A percentile compares a stretch with the other conserved stretches of the same genome.
These are phyloP conservation scores for Endomychus coccineus DNA, from an alignment of 2,888 invertebrate genomes.

Conservation along the genomic window DNA sequence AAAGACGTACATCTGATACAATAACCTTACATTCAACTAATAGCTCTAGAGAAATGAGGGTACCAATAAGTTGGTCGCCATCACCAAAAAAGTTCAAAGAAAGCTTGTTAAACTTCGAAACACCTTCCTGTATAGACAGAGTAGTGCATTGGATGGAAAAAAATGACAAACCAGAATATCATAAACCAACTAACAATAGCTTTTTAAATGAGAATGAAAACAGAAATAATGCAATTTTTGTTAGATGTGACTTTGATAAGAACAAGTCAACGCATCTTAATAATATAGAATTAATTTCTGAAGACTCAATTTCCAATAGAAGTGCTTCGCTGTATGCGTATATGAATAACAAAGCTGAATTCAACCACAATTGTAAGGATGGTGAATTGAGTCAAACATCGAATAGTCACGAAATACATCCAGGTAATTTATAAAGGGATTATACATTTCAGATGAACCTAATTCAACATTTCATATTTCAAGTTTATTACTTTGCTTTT, in stretches of 20 bases:
- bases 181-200: too few species aligned
- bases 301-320: conserved; percentile 6
- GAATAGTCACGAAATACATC: too few species aligned
- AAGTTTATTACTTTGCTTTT: too few species aligned
- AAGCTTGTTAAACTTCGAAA: conserved; percentile 7
- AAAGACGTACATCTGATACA: too few species aligned
- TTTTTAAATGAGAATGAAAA: background rate
- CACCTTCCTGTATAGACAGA: conserved; percentile 11
- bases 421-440: too few species aligned
- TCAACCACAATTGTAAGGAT: too few species aligned
- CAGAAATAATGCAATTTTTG: conserved; percentile 4
- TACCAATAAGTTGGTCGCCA: background rate
- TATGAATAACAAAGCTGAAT: too few species aligned
- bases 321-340: conserved; percentile 5
- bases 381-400: too few species aligned
- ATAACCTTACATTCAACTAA: background rate
- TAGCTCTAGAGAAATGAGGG: background rate
- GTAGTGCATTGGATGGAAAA: conserved; percentile 14
- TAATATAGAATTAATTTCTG: background rate
- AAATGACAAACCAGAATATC: too few species aligned
- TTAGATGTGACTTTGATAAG: conserved; percentile 11
- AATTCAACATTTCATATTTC: too few species aligned
- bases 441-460: too few species aligned
- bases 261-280: conserved; percentile 2
- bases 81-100: background rate